These are phyloP conservation scores for Poecilia wingei DNA, from an alignment of 2,797 vertebrate species.

Conservation along the genomic window DNA sequence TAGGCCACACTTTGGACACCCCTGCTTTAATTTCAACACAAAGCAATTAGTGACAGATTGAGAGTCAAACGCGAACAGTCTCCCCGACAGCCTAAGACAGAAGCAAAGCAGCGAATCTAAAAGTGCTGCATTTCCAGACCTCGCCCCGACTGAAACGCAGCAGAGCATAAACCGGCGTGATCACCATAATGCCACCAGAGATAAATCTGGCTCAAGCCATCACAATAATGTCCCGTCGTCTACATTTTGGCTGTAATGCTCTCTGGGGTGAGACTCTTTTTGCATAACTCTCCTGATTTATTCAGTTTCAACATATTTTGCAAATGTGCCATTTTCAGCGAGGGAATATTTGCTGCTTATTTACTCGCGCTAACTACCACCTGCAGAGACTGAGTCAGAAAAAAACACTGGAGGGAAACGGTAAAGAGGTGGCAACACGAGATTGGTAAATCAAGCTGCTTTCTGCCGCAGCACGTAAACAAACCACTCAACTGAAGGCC, in stretches of 20 bases:
- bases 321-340: conserved; percentile 15
- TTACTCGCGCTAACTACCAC: conserved; percentile 46
- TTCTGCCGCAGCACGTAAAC: conserved; percentile 51
- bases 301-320: conserved; percentile 20
- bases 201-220: neutral
- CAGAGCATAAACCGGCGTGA: neutral
- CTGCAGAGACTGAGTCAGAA: conserved; percentile 35
- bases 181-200: neutral
- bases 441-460: conserved; percentile 57
- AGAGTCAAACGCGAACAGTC: neutral
- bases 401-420: conserved; percentile 34
- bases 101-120: neutral
- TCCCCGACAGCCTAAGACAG: neutral
- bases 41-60: neutral
- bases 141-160: neutral
- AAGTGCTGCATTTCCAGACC: neutral
- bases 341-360: conserved; percentile 41
- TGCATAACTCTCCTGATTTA: neutral
- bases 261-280: conserved; percentile 2
- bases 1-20: too few relatives aligned
- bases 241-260: neutral
- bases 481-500: conserved; percentile 62
- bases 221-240: neutral
- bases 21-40: neutral
- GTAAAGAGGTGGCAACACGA: conserved; percentile 40